Evolutionary conservation across 2,113 vertebrate species (phyloP), one percentile per base, ranked within the genome.

Genomic region (Heliornis fulica): DNA sequence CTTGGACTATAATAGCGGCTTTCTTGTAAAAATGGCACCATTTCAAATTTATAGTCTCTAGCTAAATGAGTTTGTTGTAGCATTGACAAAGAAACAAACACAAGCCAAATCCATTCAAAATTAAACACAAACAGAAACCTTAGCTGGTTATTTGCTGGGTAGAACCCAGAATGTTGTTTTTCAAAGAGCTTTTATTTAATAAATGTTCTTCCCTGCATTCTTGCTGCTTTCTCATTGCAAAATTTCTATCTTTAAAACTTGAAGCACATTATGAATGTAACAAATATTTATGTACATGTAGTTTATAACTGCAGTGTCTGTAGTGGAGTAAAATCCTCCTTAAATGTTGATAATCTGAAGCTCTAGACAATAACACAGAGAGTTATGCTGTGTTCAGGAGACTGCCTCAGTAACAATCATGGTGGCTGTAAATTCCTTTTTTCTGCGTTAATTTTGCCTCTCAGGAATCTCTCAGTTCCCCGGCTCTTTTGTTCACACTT

Each of bases 11-110:
- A 97, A 97, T 95, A 90, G 91, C 93, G 96, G 65, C 96, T 98
- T 98, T 97, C 96, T 97, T 96, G 86, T 95, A 95, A 94, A 98
- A 97, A 96, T 98, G 96, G 97, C 97, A 96, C 88, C 40, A 72
- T 96, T 97, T 98, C 97, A 98, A 96, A 97, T 97, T 96, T 95
- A 94, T 96, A 91, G 91, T 97, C 97, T 93, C 93, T 83, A 80
- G 90, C 95, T 98, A 97, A 98, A 97, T 97, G 96, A 95, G 94
- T 97, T 97, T 98, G 95, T 96, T 98, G 96, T 97, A 97, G 93
- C 94, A 85, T 74, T 71, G 43, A 98, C 89, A 95, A 97, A 98
- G 95, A 94, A 96, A 95, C 94, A 95, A 89, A 96, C 56, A 69
- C 56, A 92, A 96, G 96, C 94, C 95, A 96, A 97, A 97, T 80